Base-by-base conservation (phyloP, 2,113 vertebrate species). In the Toxostoma redivivum region DNA sequence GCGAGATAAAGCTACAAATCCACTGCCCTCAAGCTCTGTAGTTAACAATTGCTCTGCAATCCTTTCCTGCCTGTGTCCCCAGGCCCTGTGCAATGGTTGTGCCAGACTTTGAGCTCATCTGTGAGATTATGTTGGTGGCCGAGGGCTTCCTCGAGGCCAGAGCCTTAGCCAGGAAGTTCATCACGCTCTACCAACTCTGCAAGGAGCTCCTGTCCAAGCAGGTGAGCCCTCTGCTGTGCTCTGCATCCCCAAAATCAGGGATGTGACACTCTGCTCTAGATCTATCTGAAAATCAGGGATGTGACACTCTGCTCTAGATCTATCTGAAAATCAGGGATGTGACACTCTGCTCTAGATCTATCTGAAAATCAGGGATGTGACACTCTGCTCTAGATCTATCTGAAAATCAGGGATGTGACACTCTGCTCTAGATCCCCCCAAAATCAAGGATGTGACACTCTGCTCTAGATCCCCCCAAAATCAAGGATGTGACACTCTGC, bases 71-170 rank as follows among this genome's bases (percentile, higher is more conserved):
- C 48, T 89, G 10, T 62, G 25, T 48, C 80, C 44, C 33, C 44
- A 99, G 99, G 97, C 99, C 99, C 1, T 99, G 99, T 71, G 99
- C 99, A 0, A 99, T 99, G 99, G 99, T 99, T 45, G 99, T 99
- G 77, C 99, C 99, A 11, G 99, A 99, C 97, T 99, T 99, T 33
- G 99, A 99, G 90, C 96, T 99, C 78, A 99, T 99, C 95, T 99
- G 99, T 98, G 99, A 99, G 95, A 99, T 99, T 60, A 99, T 99
- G 99, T 88, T 99, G 97, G 99, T 99, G 92, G 99, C 99, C 0
- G 99, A 99, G 97, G 99, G 99, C 42, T 99, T 99, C 97, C 96
- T 99, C 0, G 97, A 98, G 65, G 99, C 99, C n/a, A 97, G 98
- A 5, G 74, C 97, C 0, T 95, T 99, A 40, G 99, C 99, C 27